Percentiles rank a stretch among this genome's conserved stretches.
Conservation (phyloP, 2,888 invertebrate species). For the Catocala fraxini region DNA sequence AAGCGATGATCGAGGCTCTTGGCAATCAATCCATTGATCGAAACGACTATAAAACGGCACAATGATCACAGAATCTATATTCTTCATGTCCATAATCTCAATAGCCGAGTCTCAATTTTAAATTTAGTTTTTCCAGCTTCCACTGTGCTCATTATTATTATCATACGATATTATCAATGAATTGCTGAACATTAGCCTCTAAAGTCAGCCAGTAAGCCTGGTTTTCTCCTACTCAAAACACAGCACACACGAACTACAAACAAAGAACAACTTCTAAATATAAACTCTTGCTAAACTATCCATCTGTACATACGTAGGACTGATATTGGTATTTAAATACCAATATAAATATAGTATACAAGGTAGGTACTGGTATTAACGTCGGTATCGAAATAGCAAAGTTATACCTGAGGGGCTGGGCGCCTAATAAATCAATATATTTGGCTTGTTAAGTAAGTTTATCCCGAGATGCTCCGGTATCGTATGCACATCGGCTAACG, state of each 20-base stretch:
- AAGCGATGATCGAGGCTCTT: too few relatives aligned
- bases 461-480: slow-evolving; percentile 71
- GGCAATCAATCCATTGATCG: too few relatives aligned
- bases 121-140: too few relatives aligned
- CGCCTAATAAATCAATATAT: slow-evolving; percentile 78
- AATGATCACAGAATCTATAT: too few relatives aligned
- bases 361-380: slow-evolving; percentile 7
- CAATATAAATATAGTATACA: slow-evolving; percentile 1
- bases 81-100: too few relatives aligned
- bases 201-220: too few relatives aligned
- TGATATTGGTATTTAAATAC: background rate
- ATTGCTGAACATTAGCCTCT: too few relatives aligned
- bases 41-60: too few relatives aligned
- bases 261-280: slow-evolving; percentile 13
- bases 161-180: too few relatives aligned
- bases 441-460: slow-evolving; percentile 77
- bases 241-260: background rate
- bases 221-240: too few relatives aligned
- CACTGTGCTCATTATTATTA: too few relatives aligned
- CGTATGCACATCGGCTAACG: slow-evolving; percentile 69
- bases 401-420: slow-evolving; percentile 72
- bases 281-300: background rate
- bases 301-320: background rate
- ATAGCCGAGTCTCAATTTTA: too few relatives aligned
- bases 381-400: slow-evolving; percentile 50